Conservation (phyloP, 2,888 invertebrate species). For the Hirtodrosophila alboralis region DNA sequence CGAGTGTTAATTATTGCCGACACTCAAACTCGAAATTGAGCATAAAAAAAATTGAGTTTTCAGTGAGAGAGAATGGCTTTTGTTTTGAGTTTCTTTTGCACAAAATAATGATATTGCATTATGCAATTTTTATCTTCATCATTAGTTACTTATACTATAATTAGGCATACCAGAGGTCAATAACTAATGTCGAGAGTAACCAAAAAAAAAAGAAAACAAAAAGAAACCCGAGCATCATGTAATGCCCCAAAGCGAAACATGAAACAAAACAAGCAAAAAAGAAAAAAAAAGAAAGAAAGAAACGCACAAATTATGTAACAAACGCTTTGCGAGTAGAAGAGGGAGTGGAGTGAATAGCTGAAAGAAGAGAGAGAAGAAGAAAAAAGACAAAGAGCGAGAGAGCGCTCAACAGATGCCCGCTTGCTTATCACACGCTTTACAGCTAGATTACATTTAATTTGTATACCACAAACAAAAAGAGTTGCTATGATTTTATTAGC, state of each 20-base stretch:
- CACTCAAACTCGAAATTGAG: neutral
- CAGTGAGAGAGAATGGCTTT: conserved; percentile 8
- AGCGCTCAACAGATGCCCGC: conserved; percentile 13
- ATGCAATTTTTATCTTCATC: conserved; percentile 37
- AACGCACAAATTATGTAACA: conserved; percentile 66
- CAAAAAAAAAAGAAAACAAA: too few species aligned
- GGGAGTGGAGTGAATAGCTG: too few species aligned
- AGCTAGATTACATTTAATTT: too few species aligned
- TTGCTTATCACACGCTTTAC: conserved; percentile 40
- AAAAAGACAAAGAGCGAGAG: conserved; percentile 2
- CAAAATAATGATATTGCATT: conserved; percentile 46
- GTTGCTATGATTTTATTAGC: too few species aligned
- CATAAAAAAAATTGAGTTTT: neutral
- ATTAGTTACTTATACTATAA: conserved; percentile 27
- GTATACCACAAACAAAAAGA: too few species aligned
- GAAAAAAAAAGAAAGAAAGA: too few species aligned
- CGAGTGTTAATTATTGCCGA: too few species aligned
- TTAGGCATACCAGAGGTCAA: conserved; percentile 17
- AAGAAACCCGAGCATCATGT: conserved; percentile 30
- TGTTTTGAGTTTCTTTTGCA: conserved; percentile 8
- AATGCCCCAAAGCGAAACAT: conserved; percentile 35
- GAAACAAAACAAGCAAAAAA: conserved; percentile 25
- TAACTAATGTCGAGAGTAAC: conserved; percentile 16
- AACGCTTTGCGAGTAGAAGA: neutral
- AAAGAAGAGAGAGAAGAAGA: conserved; percentile 7